Base-by-base conservation (phyloP, 2,797 vertebrate species). In the Tachyglossus aculeatus region DNA sequence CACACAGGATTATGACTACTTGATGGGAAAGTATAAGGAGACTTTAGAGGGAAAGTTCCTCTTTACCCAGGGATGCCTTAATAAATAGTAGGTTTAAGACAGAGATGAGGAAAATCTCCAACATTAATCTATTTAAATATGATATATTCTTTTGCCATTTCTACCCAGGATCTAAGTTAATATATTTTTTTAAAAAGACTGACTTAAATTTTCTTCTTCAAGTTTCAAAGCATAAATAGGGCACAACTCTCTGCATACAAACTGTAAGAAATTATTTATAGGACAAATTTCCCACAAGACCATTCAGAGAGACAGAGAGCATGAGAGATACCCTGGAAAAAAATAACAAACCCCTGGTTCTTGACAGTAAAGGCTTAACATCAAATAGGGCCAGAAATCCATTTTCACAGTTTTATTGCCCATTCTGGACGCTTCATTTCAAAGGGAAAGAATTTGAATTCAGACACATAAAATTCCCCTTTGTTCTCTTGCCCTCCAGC, bases 401-500 rank as follows among this genome's bases (percentile, higher is more conserved):
- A 95, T 96, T 96, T 96, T 93, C 94, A 94, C 94, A 94, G 93
- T 95, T 92, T 95, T 92, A 95, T 95, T 93, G 96, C 94, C 95
- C 96, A 93, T 95, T 95, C 92, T 85, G 91, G 92, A 93, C 83
- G 92, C 93, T 94, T 94, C 94, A 90, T 96, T 96, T 95, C 94
- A 95, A 95, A 96, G 94, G 90, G 82, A 93, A 92, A 92, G 92
- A 92, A 93, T 93, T 91, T 93, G 90, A 93, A 93, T 94, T 95
- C 93, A 95, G 93, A 97, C 94, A 93, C 93, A 89, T 81, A 88
- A 87, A 90, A 90, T 92, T 94, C 88, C 88, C n/a, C 96, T 98
- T 98, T 98, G 95, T 97, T 98, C 95, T 88, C 90, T 87, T 95
- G 96, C 95, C 96, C 95, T 96, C 94, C 96, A 95, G 96, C 95